Evolutionary conservation across 2,888 invertebrate genomes (phyloP).

Genomic region (Ptilodon capucinus): DNA sequence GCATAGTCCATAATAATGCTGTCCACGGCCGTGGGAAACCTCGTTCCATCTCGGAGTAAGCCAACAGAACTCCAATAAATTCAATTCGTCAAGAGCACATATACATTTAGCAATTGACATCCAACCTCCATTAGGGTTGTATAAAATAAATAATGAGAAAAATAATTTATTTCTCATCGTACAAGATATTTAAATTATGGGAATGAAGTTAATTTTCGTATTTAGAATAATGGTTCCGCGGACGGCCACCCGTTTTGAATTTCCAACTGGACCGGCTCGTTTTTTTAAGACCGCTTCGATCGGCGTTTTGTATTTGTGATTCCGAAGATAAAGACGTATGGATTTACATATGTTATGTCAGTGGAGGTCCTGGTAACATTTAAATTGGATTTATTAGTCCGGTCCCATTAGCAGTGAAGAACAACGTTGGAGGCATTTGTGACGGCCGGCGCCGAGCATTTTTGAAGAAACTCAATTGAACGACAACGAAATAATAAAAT

Average conservation of each 20-base stretch:
- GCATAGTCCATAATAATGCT: constrained; percentile 36
- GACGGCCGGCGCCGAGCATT: constrained; percentile 29
- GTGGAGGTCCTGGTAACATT: constrained; percentile 72
- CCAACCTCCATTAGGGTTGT: constrained; percentile 58
- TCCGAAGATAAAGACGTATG: constrained; percentile 80
- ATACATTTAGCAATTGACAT: constrained; percentile 70
- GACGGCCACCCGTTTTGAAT: constrained; percentile 77
- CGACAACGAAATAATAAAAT: constrained; percentile 1
- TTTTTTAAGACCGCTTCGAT: constrained; percentile 63
- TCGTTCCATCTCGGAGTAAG: constrained; percentile 43
- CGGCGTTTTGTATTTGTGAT: constrained; percentile 73
- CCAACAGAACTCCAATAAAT: constrained; percentile 53
- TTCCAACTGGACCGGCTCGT: constrained; percentile 63
- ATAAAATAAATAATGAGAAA: constrained; percentile 40
- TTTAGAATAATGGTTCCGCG: constrained; percentile 75
- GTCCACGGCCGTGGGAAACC: constrained; percentile 58
- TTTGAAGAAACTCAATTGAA: constrained; percentile 4
- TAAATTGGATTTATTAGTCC: constrained; percentile 82
- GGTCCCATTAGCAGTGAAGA: constrained; percentile 57
- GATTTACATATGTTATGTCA: constrained; percentile 82
- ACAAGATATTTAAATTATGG: constrained; percentile 76
- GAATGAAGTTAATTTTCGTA: constrained; percentile 80
- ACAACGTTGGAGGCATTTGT: constrained; percentile 68
- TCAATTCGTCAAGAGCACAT: constrained; percentile 67
- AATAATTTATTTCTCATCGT: constrained; percentile 32